Conservation (phyloP, 53 echinoderm and acorn worm species). For the Paelopatides confundens region DNA sequence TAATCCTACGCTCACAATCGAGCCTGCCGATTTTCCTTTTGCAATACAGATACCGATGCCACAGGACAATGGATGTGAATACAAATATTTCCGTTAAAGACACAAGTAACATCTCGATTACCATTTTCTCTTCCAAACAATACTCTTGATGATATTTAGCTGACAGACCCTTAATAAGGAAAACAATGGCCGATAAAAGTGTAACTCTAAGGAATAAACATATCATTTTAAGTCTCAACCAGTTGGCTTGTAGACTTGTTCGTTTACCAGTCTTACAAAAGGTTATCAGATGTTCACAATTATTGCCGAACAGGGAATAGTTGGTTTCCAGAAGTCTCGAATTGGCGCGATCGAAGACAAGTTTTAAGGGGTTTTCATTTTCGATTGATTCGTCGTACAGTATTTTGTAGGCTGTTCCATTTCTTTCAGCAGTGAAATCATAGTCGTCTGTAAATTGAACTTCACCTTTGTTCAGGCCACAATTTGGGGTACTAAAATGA, state of each 20-base stretch:
- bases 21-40: background rate
- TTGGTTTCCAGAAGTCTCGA: background rate
- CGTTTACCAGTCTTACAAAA: constrained; percentile 16
- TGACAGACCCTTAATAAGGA: no score
- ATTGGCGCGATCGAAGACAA: constrained; percentile 19
- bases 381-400: background rate
- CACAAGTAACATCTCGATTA: background rate
- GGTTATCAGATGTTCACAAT: constrained; percentile 29
- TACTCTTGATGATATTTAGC: no score
- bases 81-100: background rate
- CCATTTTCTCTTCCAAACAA: background rate
- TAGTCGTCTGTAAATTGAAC: background rate
- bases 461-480: background rate
- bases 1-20: background rate
- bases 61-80: background rate
- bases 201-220: background rate
- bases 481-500: background rate
- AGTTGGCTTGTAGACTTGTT: background rate
- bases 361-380: background rate
- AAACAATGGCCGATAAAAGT: background rate
- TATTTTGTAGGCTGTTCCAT: constrained; percentile 19
- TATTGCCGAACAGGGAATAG: background rate
- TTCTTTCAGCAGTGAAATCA: background rate
- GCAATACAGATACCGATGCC: background rate
- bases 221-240: background rate